Evolutionary conservation across 2,797 vertebrate genomes (phyloP).

Genomic region (Calcarius lapponicus): DNA sequence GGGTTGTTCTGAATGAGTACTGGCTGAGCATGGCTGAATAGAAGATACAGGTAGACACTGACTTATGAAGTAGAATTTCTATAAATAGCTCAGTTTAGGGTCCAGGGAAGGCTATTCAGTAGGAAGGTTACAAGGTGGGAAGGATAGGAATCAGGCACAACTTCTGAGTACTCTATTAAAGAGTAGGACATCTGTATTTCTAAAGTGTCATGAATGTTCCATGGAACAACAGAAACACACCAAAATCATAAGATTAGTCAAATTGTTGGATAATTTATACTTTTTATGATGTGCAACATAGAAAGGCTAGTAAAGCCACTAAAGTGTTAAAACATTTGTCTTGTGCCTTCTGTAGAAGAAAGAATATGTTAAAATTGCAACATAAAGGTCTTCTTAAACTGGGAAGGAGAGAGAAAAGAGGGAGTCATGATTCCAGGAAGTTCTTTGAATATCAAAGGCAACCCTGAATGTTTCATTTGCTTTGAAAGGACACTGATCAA

Average conservation of each 20-base stretch:
- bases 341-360: background rate
- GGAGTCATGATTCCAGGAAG: conserved; percentile 44
- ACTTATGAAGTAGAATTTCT: background rate
- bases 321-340: conserved; percentile 49
- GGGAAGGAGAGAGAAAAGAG: conserved; percentile 29
- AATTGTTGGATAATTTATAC: background rate
- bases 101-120: background rate
- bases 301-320: conserved; percentile 1
- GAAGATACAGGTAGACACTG: background rate
- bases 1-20: background rate
- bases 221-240: background rate
- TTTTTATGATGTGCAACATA: background rate
- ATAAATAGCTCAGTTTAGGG: background rate
- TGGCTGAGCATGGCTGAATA: background rate
- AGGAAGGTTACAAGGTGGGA: background rate
- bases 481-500: conserved; percentile 68
- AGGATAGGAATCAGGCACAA: background rate
- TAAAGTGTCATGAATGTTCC: background rate
- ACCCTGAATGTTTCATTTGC: conserved; percentile 64
- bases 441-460: conserved; percentile 68
- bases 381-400: conserved; percentile 30
- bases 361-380: conserved; percentile 44
- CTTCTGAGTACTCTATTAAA: background rate
- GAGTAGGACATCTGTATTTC: background rate
- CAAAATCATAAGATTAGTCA: background rate